These are phyloP conservation scores for Polylopha cassiicola DNA, from an alignment of 2,888 invertebrate species.

Conservation along the genomic window DNA sequence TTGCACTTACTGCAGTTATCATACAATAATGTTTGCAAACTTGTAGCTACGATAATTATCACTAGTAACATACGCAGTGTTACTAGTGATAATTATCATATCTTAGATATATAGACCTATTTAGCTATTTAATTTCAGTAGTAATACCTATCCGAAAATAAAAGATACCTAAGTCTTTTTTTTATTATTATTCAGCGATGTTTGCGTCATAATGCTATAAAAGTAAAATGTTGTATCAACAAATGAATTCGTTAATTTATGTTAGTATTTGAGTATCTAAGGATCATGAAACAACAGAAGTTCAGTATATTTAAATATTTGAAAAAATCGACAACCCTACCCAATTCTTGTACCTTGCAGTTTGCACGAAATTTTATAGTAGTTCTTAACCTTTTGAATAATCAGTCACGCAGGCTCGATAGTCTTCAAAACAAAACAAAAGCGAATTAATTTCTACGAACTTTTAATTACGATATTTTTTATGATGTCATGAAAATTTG, in stretches of 20 bases:
- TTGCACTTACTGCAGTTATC: conserved; percentile 69
- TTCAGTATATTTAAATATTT: no score
- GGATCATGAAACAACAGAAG: no score
- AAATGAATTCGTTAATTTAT: neutral
- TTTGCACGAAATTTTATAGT: conserved; percentile 59
- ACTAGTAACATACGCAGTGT: no score
- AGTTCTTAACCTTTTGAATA: conserved; percentile 60
- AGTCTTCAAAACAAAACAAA: conserved; percentile 21
- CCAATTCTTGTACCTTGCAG: conserved; percentile 46
- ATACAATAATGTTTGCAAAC: conserved; percentile 22
- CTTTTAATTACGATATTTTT: conserved; percentile 11
- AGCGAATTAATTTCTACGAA: conserved; percentile 23
- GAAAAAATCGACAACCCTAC: conserved; percentile 31
- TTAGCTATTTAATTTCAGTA: no score
- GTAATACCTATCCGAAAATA: no score
- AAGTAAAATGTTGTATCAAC: no score
- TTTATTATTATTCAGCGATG: no score
- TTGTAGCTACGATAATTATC: conserved; percentile 5
- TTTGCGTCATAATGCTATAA: no score
- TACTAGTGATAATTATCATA: no score
- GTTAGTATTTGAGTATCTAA: neutral
- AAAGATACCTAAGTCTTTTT: no score
- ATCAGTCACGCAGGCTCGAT: conserved; percentile 30
- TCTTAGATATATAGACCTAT: no score
- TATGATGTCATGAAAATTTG: no score